Evolutionary conservation across 92 coral and sea anemone species (phyloP).

Genomic region (Actinernus sp.): DNA sequence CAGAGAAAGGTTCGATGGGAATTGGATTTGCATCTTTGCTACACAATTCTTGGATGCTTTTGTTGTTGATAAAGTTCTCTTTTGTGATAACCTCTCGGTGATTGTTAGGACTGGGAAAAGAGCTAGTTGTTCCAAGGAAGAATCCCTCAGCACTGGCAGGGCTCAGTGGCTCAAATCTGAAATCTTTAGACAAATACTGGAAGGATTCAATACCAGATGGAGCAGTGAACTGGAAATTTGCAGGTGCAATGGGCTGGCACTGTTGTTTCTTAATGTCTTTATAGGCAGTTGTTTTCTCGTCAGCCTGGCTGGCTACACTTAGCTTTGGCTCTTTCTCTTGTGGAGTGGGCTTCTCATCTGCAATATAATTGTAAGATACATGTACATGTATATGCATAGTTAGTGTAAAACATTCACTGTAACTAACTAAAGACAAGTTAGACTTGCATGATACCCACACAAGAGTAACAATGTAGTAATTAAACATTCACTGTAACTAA

Average conservation of each 20-base stretch:
- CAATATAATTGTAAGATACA: too few species aligned
- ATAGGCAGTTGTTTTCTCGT: constrained; percentile 4
- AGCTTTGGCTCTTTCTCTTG: background rate
- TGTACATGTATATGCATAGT: too few species aligned
- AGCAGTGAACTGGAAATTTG: constrained; percentile 74
- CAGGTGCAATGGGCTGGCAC: constrained; percentile 77
- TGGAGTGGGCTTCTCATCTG: too few species aligned
- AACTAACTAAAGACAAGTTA: too few species aligned
- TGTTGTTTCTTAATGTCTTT: background rate
- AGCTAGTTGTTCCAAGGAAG: constrained; percentile 58
- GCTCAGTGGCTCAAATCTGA: constrained; percentile 86
- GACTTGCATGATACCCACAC: too few species aligned
- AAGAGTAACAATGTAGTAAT: too few species aligned
- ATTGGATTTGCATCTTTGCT: background rate
- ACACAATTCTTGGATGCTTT: background rate
- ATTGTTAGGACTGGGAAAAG: constrained; percentile 42
- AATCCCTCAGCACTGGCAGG: constrained; percentile 84
- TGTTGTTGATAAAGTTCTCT: background rate
- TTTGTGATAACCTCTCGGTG: constrained; percentile 18
- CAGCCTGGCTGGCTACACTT: constrained; percentile 1
- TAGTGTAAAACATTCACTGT: too few species aligned
- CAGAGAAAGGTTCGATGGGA: background rate
- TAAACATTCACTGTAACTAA: too few species aligned
- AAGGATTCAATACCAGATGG: constrained; percentile 86
- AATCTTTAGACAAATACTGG: constrained; percentile 50